Evolutionary conservation across 1,140 invertebrate genomes (phyloP).

Genomic region (Elymnias hypermnestra): DNA sequence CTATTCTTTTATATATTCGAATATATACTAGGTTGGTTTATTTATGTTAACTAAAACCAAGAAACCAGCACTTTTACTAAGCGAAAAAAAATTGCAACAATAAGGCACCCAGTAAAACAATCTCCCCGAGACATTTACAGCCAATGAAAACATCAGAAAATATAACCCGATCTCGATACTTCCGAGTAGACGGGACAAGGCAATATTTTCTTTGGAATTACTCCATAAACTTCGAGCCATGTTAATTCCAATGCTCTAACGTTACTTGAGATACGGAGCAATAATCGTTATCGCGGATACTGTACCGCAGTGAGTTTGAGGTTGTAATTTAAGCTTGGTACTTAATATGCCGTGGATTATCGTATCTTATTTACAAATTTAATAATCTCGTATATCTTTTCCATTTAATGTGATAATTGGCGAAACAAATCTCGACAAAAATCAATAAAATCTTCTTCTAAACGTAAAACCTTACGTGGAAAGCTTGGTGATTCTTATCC

Average conservation of each 20-base stretch:
- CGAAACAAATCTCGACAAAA: no score
- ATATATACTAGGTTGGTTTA: no score
- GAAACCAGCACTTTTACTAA: no score
- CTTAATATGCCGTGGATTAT: constrained; percentile 6
- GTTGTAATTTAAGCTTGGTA: constrained; percentile 10
- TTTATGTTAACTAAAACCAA: no score
- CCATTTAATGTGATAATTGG: no score
- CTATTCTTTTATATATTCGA: no score
- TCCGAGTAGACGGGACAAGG: constrained; percentile 4
- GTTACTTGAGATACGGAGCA: constrained; percentile 20
- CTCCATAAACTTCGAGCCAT: constrained; percentile 20
- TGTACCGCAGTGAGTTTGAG: constrained; percentile 14
- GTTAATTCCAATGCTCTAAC: constrained; percentile 16
- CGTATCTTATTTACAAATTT: not conserved
- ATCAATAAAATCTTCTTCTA: no score
- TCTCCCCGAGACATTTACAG: constrained; percentile 6
- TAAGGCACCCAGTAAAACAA: constrained; percentile 9
- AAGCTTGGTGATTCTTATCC: no score
- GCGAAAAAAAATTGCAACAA: no score
- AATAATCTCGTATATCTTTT: no score
- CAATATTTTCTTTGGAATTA: constrained; percentile 21
- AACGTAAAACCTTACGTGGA: no score
- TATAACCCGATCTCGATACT: constrained; percentile 1
- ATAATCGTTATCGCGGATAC: constrained; percentile 30
- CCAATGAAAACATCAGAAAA: constrained; percentile 14